phyloP scores from a whole-genome alignment of 23 tunicate genomes.

The Botrylloides violaceus region DNA sequence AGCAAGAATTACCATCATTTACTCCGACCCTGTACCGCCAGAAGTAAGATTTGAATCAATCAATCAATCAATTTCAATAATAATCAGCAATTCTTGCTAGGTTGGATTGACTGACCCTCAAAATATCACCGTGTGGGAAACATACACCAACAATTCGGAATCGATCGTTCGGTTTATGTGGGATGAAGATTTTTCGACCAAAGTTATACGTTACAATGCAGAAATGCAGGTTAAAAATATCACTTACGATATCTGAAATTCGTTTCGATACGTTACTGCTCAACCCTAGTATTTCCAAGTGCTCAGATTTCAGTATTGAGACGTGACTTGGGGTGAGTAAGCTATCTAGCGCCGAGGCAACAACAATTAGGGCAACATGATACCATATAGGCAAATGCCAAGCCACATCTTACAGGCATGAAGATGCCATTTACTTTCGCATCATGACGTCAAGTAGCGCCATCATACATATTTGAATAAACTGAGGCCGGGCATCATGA shows the following conservation, averaged over 20 bases:
- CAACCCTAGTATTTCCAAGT: too few relatives aligned
- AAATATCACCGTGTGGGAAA: not conserved
- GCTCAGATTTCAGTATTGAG: too few relatives aligned
- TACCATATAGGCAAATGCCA: too few relatives aligned
- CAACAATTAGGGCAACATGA: too few relatives aligned
- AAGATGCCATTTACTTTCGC: too few relatives aligned
- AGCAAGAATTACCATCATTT: constrained; percentile 53
- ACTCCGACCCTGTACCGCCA: constrained; percentile 23
- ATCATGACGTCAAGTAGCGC: too few relatives aligned
- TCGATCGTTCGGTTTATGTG: not conserved
- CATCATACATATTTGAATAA: too few relatives aligned
- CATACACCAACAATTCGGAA: not conserved
- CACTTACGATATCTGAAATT: too few relatives aligned
- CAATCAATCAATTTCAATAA: not conserved
- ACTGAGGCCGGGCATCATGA: too few relatives aligned
- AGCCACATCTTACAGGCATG: too few relatives aligned
- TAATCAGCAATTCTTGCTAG: not conserved
- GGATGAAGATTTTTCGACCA: constrained; percentile 22
- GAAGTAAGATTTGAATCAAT: constrained; percentile 21
- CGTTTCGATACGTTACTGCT: not conserved
- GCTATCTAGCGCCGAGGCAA: too few relatives aligned
- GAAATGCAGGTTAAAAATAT: constrained; percentile 10
- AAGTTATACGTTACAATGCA: not conserved
- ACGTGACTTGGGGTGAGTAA: too few relatives aligned
- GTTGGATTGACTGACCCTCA: not conserved